Evolutionary conservation across 2,113 vertebrate species (phyloP).

Genomic region (Mungos mungo): DNA sequence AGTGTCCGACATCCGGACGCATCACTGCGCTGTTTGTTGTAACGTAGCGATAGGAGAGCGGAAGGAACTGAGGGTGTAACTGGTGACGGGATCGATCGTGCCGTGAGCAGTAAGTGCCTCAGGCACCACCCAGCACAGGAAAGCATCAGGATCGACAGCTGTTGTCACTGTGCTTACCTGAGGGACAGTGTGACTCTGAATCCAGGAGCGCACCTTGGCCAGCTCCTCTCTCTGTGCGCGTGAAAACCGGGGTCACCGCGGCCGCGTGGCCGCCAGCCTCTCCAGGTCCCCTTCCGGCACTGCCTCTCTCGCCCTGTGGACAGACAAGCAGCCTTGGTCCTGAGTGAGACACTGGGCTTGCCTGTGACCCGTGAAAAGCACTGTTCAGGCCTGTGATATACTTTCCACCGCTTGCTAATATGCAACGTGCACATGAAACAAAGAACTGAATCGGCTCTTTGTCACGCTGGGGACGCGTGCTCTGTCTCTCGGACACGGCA

Average conservation of each 20-base stretch:
- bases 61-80: rapidly evolving
- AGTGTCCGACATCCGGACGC: rapidly evolving
- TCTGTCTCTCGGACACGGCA: neutral
- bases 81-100: neutral
- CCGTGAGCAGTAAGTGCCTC: rapidly evolving
- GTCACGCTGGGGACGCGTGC: neutral
- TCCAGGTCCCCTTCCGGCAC: slow-evolving; percentile 90
- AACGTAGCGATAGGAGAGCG: neutral
- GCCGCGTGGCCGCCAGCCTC: slow-evolving; percentile 86
- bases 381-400: rapidly evolving
- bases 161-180: slow-evolving; percentile 76
- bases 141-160: rapidly evolving
- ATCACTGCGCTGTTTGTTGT: neutral
- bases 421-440: rapidly evolving
- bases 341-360: neutral
- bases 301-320: slow-evolving; percentile 85
- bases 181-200: slow-evolving; percentile 84
- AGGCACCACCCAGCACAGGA: neutral
- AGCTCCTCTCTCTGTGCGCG: slow-evolving; percentile 90
- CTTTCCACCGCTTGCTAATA: too few relatives aligned
- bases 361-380: rapidly evolving
- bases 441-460: neutral
- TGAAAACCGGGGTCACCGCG: slow-evolving; percentile 90
- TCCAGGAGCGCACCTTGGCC: slow-evolving; percentile 88
- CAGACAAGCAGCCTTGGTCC: neutral